Conservation (phyloP, 2,888 invertebrate species). For the Iselma pallidipennis region DNA sequence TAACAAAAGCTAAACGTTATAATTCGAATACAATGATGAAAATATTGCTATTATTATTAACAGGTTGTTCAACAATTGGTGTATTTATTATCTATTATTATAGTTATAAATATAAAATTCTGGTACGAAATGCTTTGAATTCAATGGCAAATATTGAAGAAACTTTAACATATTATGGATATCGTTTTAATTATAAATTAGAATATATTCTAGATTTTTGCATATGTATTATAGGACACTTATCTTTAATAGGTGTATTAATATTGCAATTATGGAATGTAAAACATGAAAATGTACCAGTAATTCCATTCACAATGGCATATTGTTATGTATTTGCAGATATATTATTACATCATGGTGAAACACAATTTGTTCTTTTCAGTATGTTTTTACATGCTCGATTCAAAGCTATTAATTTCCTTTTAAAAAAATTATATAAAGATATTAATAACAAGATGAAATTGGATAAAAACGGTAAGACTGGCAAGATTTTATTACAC, state of each 20-base stretch:
- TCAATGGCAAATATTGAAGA: neutral
- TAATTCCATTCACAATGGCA: neutral
- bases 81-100: neutral
- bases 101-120: conserved; percentile 3
- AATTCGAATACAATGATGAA: conserved; percentile 18
- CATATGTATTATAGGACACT: neutral
- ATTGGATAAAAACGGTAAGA: neutral
- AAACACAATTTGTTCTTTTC: conserved; percentile 6
- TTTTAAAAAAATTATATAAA: neutral
- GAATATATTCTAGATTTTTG: neutral
- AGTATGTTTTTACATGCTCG: neutral
- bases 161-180: neutral
- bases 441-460: neutral
- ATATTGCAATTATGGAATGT: conserved; percentile 4
- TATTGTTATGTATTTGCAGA: neutral
- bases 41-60: conserved; percentile 12
- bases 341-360: conserved; percentile 7
- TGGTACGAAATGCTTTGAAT: neutral
- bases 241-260: neutral
- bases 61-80: neutral
- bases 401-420: neutral
- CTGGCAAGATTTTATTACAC: neutral
- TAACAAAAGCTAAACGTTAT: conserved; percentile 5
- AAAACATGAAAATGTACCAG: neutral
- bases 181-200: neutral